Evolutionary conservation across 2,797 vertebrate genomes (phyloP), one percentile per base, ranked within the genome.

Genomic region (Coendou prehensilis): DNA sequence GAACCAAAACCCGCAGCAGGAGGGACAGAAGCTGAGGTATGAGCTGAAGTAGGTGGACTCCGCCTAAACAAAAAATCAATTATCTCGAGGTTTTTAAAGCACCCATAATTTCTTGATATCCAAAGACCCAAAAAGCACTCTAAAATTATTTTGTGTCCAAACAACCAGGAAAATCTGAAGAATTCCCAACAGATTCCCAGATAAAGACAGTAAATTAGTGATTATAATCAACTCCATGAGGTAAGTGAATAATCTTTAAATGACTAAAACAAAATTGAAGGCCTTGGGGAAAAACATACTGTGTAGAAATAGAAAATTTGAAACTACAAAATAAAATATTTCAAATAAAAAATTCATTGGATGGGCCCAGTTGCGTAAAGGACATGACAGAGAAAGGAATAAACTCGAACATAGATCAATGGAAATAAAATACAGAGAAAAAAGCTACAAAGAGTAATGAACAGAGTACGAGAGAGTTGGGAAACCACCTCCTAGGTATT

Each of bases 251-350:
- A 28, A 8, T 54, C 22, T 80, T 89, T 56, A 89, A 52, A 89
- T 47, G 14, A 88, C 52, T 59, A 8, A 33, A 18, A 37, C 56
- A 57, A 56, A 57, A 9, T 1, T 41, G 50, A 67, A 63, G 71
- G 57, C 6, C 11, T 82, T 59, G 4, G 54, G 2, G 20, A 10
- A 69, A 69, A 59, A 59, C 20, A 83, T 88, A 33, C 4, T 6
- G 15, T 52, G 3, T n/a, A n/a, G 41, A 14, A n/a, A 83, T 14
- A 6, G 4, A 82, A 57, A 69, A 69, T 33, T 54, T 2, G 45
- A 69, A 88, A 88, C 28, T 78, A 30, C 52, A 75, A 92, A 56
- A 37, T 79, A 71, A 84, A 89, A 45, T 93, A 28, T 45, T 79
- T 71, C 26, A 54, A 41, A 37, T 75, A 63, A 41, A 73, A 80